Evolutionary conservation across 2,888 invertebrate species (phyloP).

Genomic region (Calameuta idolon): DNA sequence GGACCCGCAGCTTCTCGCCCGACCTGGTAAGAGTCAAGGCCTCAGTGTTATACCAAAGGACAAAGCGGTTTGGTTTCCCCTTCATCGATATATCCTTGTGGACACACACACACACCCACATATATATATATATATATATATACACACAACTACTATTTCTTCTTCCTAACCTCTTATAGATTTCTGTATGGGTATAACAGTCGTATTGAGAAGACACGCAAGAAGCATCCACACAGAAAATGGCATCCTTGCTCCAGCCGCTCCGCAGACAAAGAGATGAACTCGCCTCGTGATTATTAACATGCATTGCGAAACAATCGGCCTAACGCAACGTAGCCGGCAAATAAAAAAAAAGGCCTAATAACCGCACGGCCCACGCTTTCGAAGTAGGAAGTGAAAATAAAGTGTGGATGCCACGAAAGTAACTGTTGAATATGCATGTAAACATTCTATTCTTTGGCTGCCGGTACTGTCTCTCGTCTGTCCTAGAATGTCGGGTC

Average conservation of each 20-base stretch:
- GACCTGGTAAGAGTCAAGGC: constrained; percentile 16
- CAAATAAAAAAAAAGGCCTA: constrained; percentile 13
- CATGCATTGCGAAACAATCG: constrained; percentile 14
- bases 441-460: constrained; percentile 3
- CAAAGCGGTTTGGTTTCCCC: neutral
- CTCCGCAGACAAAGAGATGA: neutral
- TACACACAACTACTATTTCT: neutral
- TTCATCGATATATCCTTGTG: neutral
- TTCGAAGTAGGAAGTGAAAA: constrained; percentile 28
- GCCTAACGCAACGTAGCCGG: constrained; percentile 1
- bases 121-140: too few species aligned
- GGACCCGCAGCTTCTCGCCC: constrained; percentile 34
- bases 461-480: neutral
- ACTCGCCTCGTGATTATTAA: constrained; percentile 1
- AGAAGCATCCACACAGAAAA: neutral
- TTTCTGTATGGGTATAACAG: neutral
- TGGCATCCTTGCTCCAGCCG: neutral
- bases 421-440: constrained; percentile 31
- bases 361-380: constrained; percentile 16
- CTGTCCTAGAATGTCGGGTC: constrained; percentile 1
- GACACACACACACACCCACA: neutral
- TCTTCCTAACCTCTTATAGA: neutral
- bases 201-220: neutral
- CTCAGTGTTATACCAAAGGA: neutral
- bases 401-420: constrained; percentile 25